Base-by-base conservation (phyloP, 2,888 invertebrate species). In the Standfussiana lucernea region DNA sequence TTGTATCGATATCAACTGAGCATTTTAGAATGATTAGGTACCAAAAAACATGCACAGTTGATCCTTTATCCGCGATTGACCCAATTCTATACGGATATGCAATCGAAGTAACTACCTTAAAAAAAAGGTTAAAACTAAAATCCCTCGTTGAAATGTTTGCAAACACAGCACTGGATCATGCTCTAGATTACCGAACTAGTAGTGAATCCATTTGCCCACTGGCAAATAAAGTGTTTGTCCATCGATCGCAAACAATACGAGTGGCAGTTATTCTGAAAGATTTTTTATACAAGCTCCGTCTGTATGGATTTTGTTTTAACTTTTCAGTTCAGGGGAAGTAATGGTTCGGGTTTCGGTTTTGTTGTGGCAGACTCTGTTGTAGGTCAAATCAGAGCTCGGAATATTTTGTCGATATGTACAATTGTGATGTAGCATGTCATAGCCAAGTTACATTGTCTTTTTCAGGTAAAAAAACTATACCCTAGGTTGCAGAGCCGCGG, bases 131-230 rank as follows among this genome's bases (percentile, higher is more conserved):
- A 13, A 37, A 86, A 77, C 72, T 56, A 77, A 82, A 86, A 53
- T 47, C 35, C 50, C 45, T 32, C 61, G 86, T 72, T 86, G 68
- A 86, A 83, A 83, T 83, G 84, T 83, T 86, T 86, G 72, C 69
- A 35, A 70, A 83, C 82, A 70, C 84, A 56, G 71, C 13, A 65
- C 53, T 86, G 86, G 86, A 83, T 86, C 84, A 83, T 70, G 53
- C 79, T 82, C 40, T 86, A 86, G 84, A 83, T 86, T 86, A 83
- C 69, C 45, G 28, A 66, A 83, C 77, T 82, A 68, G 68, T 68
- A 56, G 62, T 86, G 79, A 83, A 72, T 86, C 79, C 83, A 86
- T 83, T 86, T 86, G 69, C 78, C 77, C 86, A 77, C 71, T 70
- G 35, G 66, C 76, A 85, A 83, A 86, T 86, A 86, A 69, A 83